Conservation (phyloP, 2,888 invertebrate genomes). For the Epinotia bilunana region DNA sequence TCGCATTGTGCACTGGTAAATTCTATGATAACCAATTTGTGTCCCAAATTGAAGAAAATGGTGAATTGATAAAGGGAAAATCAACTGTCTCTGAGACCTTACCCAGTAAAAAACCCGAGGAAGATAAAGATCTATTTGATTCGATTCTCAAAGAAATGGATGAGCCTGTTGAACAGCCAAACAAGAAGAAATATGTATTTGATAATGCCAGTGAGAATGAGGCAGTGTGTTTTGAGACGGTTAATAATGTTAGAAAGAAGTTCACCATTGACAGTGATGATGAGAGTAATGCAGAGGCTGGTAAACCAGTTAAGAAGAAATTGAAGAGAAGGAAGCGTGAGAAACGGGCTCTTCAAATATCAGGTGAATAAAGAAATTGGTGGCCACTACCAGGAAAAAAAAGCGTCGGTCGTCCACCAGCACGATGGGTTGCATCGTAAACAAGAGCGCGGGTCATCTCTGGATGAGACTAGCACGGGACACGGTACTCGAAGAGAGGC, state of each 20-base stretch:
- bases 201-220: slow-evolving; percentile 51
- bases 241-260: slow-evolving; percentile 64
- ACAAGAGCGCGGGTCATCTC: too few relatives aligned
- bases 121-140: slow-evolving; percentile 57
- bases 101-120: slow-evolving; percentile 44
- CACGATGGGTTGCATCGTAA: too few relatives aligned
- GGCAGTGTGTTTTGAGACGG: slow-evolving; percentile 46
- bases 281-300: slow-evolving; percentile 48
- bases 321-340: slow-evolving; percentile 68
- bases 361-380: slow-evolving; percentile 68
- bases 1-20: slow-evolving; percentile 84
- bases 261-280: slow-evolving; percentile 78
- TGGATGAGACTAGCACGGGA: too few relatives aligned
- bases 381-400: too few relatives aligned
- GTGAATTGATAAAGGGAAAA: slow-evolving; percentile 30
- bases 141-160: slow-evolving; percentile 73
- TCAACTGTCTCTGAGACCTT: slow-evolving; percentile 33
- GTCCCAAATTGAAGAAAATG: slow-evolving; percentile 52
- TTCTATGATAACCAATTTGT: slow-evolving; percentile 80
- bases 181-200: slow-evolving; percentile 67
- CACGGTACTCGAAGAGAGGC: too few relatives aligned
- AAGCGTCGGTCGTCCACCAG: too few relatives aligned
- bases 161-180: slow-evolving; percentile 65
- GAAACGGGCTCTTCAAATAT: slow-evolving; percentile 72
- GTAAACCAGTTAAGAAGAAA: slow-evolving; percentile 67